Evolutionary conservation across 1,140 invertebrate species (phyloP).

Genomic region (Bombus ignitus): DNA sequence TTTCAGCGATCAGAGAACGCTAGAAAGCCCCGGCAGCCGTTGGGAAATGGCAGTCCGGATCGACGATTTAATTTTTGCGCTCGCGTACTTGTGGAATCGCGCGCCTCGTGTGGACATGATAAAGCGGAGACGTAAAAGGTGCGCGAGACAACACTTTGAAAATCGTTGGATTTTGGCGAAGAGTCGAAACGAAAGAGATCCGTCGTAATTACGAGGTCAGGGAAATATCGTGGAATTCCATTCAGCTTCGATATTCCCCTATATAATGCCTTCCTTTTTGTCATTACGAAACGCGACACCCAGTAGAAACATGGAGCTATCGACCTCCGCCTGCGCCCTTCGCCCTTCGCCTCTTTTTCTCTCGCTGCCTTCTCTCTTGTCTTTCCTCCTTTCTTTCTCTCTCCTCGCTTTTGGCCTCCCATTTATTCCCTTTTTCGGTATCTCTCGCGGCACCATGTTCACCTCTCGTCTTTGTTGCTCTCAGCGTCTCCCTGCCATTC

Average conservation of each 20-base stretch:
- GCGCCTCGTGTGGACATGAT: background rate
- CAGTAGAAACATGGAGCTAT: constrained; percentile 54
- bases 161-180: background rate
- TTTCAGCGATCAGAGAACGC: background rate
- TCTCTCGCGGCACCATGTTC: background rate
- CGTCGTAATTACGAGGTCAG: constrained; percentile 56
- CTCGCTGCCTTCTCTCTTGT: background rate
- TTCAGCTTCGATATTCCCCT: constrained; percentile 12
- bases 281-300: constrained; percentile 52
- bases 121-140: background rate
- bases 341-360: background rate
- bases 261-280: constrained; percentile 34
- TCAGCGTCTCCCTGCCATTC: constrained; percentile 23
- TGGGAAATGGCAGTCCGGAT: background rate
- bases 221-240: constrained; percentile 50
- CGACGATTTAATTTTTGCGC: constrained; percentile 61
- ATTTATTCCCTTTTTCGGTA: background rate
- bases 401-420: background rate
- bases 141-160: background rate
- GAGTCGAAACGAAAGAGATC: constrained; percentile 19
- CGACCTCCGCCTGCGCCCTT: constrained; percentile 27
- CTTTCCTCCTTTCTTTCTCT: background rate
- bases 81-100: background rate
- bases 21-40: background rate
- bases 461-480: constrained; percentile 33